Conservation (phyloP, 2,888 invertebrate genomes). For the Chrysopilus asiliformis region DNA sequence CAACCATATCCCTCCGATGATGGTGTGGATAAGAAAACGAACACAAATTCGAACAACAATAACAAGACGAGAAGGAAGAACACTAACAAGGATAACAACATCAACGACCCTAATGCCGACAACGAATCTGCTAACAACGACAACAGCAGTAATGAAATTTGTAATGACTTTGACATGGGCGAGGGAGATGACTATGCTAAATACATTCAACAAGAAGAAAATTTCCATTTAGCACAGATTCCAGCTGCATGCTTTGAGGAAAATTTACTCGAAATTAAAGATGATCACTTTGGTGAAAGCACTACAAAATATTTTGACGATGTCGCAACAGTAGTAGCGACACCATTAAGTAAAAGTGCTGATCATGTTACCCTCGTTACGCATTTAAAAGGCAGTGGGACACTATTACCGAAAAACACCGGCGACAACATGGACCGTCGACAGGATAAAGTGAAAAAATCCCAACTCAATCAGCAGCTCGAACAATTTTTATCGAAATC, state of each 20-base stretch:
- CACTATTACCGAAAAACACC: conserved; percentile 1
- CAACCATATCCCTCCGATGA: no score
- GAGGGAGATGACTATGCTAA: conserved; percentile 29
- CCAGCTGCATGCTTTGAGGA: conserved; percentile 4
- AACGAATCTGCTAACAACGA: conserved; percentile 11
- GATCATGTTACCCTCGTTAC: conserved; percentile 24
- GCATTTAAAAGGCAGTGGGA: conserved; percentile 3
- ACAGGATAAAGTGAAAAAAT: conserved; percentile 1
- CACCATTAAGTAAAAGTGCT: conserved; percentile 26
- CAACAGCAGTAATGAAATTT: not conserved
- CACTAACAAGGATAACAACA: conserved; percentile 20
- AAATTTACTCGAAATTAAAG: conserved; percentile 43
- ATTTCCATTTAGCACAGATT: no score
- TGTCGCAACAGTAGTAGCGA: no score
- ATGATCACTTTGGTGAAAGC: conserved; percentile 47
- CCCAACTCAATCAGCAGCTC: conserved; percentile 13
- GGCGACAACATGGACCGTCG: not conserved
- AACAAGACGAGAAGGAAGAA: not conserved
- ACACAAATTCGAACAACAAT: conserved; percentile 7
- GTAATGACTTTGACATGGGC: conserved; percentile 35
- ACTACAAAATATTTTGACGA: conserved; percentile 26
- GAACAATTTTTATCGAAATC: conserved; percentile 25
- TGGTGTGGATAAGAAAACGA: conserved; percentile 7
- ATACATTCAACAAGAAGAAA: no score
- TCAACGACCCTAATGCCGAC: conserved; percentile 10